Percentiles rank a stretch among this genome's conserved stretches.
Conservation (phyloP, 1,140 invertebrate genomes). For the Cataglyphis hispanica region DNA sequence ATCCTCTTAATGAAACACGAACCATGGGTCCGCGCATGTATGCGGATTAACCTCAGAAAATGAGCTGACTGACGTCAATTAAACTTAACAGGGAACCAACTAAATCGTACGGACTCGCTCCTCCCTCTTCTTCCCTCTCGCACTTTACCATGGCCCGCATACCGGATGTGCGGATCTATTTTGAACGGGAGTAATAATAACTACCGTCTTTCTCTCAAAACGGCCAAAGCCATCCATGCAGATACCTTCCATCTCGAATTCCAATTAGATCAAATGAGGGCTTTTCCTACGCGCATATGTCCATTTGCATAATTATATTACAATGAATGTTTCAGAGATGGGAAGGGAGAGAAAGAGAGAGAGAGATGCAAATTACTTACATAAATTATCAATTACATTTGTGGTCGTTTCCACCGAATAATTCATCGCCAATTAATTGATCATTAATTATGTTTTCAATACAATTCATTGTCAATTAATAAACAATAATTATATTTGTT, state of each 20-base stretch:
- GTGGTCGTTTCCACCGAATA: background rate
- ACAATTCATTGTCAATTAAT: background rate
- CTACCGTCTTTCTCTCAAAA: conserved; percentile 20
- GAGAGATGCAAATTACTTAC: background rate
- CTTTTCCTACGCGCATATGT: background rate
- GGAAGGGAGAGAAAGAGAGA: too few species aligned
- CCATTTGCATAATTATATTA: conserved; percentile 19
- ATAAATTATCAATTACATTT: conserved; percentile 30
- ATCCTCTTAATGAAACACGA: conserved; percentile 59
- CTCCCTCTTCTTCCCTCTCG: background rate
- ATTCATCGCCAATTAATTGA: conserved; percentile 9
- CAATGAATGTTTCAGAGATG: background rate
- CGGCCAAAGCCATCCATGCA: background rate
- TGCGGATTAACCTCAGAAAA: conserved; percentile 59
- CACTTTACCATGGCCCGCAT: conserved; percentile 17
- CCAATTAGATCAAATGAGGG: conserved; percentile 37
- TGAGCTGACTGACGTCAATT: conserved; percentile 62
- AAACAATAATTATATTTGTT: conserved; percentile 6
- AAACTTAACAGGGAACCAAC: conserved; percentile 53
- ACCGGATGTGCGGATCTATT: conserved; percentile 28
- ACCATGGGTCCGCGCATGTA: conserved; percentile 25
- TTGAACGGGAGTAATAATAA: conserved; percentile 34
- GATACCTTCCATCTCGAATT: conserved; percentile 44
- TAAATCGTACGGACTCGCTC: conserved; percentile 29
- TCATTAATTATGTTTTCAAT: conserved; percentile 26